Base-by-base conservation (phyloP, 1,140 invertebrate species). In the Antheraea pernyi region DNA sequence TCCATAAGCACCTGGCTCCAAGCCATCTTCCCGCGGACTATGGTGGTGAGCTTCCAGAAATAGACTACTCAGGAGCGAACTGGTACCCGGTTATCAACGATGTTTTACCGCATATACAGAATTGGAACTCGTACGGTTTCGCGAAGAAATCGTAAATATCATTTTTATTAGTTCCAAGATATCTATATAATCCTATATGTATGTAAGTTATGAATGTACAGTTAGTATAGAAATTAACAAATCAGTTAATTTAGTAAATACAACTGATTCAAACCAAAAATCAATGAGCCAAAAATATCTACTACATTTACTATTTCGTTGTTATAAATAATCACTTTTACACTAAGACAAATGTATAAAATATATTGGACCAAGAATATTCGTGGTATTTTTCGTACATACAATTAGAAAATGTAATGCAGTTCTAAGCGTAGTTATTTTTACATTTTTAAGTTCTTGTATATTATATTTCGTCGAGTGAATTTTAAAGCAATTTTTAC, bases 1-100 rank as follows among this genome's bases (percentile, higher is more conserved):
- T 97, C 0, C 96, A 98, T 85, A 94, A 94, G 74, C 89, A 95
- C 77, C 91, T 98, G 61, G 91, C 93, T 3, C 94, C 95, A 0
- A 94, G 94, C 19, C 94, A 95, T 78, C 83, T 97, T 58, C 96
- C 97, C 0, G 93, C 94, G 42, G 95, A 97, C 83, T 96, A 97
- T 70, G 96, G 94, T 19, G 97, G 97, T 6, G 86, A 94, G 42
- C 78, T 95, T 42, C 96, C 96, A 0, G 94, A 95, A 74, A 96
- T 97, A 65, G 93, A 97, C 86, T 97, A 97, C 77, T 93, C 92
- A 10, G 94, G 95, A 7, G 94, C 93, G 2, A 94, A 97, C 62
- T 97, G 96, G 96, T 96, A 95, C 81, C 95, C 95, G 10, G 85
- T 93, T 18, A 89, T 97, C 67, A 80, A 94, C n/a, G 85, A 94